Evolutionary conservation across 2,113 vertebrate species (phyloP).

Genomic region (Ictalurus punctatus): DNA sequence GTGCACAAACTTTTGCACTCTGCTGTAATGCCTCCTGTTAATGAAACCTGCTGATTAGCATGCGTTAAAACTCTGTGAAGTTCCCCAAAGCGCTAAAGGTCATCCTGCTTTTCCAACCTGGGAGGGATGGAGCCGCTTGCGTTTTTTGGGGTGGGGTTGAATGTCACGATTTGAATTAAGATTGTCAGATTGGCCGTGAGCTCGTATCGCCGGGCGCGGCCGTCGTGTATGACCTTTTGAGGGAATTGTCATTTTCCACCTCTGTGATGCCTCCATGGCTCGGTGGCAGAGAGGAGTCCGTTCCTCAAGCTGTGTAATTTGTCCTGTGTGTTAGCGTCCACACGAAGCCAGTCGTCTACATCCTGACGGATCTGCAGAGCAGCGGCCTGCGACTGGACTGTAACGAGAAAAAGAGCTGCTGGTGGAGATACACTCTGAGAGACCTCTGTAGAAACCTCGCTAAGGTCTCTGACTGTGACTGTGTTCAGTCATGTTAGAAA

Average conservation of each 20-base stretch:
- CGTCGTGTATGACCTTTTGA: constrained; percentile 81
- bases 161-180: constrained; percentile 83
- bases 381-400: constrained; percentile 71
- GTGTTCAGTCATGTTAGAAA: background rate
- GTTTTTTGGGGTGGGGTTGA: constrained; percentile 51
- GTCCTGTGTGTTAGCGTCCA: constrained; percentile 74
- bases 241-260: constrained; percentile 81
- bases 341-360: constrained; percentile 65
- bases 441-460: background rate
- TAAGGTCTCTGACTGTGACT: background rate
- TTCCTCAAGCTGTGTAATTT: constrained; percentile 69
- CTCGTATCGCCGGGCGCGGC: constrained; percentile 69
- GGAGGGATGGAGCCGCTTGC: constrained; percentile 68
- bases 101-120: constrained; percentile 68
- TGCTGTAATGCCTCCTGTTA: constrained; percentile 57
- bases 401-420: constrained; percentile 65
- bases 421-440: constrained; percentile 60
- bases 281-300: constrained; percentile 65
- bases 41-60: constrained; percentile 74
- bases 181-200: constrained; percentile 78
- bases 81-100: constrained; percentile 74
- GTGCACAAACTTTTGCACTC: background rate
- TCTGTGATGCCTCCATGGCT: constrained; percentile 76
- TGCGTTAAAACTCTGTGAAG: constrained; percentile 75
- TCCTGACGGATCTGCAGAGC: constrained; percentile 68